These are phyloP conservation scores for Sphaerophoria taeniata DNA, from an alignment of 2,888 invertebrate genomes.

Conservation along the genomic window DNA sequence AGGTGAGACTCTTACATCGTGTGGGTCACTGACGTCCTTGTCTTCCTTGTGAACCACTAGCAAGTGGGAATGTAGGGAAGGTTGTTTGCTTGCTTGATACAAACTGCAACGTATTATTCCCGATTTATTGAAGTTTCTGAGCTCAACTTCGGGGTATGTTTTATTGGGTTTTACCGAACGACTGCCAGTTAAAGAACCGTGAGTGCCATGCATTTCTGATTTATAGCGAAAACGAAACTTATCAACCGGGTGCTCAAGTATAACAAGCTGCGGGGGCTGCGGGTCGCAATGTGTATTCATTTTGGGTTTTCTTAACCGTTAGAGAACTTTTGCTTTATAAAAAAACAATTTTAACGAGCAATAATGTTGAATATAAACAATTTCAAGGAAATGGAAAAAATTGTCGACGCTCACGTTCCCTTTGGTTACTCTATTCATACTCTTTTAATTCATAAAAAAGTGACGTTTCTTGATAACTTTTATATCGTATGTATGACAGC, in stretches of 20 bases:
- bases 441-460: too few species aligned
- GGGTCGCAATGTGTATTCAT: constrained; percentile 77
- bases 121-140: constrained; percentile 85
- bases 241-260: constrained; percentile 89
- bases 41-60: constrained; percentile 86
- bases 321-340: neutral
- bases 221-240: constrained; percentile 93
- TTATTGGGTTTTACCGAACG: constrained; percentile 85
- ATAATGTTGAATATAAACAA: too few species aligned
- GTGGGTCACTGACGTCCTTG: constrained; percentile 88
- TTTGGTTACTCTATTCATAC: too few species aligned
- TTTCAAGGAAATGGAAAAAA: too few species aligned
- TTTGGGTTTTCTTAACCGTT: neutral
- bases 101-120: constrained; percentile 89
- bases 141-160: constrained; percentile 89
- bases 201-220: constrained; percentile 94
- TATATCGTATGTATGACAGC: too few species aligned
- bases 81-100: constrained; percentile 85
- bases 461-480: too few species aligned
- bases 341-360: neutral
- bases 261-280: constrained; percentile 85
- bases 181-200: constrained; percentile 89
- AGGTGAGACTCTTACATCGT: constrained; percentile 84
- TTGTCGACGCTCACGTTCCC: too few species aligned
- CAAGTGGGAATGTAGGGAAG: constrained; percentile 87